Evolutionary conservation across 2,888 invertebrate genomes (phyloP).

Genomic region (Xanthorhoe designata): DNA sequence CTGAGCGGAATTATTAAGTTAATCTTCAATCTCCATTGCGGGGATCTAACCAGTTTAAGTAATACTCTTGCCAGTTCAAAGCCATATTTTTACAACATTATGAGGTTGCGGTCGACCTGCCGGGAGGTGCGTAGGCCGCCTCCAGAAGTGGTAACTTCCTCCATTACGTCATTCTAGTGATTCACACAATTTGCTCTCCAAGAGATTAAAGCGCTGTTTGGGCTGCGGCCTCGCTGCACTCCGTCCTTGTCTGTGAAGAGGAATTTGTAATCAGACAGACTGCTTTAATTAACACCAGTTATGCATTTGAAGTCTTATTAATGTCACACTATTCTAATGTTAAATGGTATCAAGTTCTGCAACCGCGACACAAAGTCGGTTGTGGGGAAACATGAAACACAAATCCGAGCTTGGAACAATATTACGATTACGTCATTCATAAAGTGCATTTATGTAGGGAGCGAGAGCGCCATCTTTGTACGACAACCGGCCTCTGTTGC

Average conservation of each 20-base stretch:
- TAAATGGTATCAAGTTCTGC: slow-evolving; percentile 55
- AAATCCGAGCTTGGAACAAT: slow-evolving; percentile 69
- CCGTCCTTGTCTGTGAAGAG: slow-evolving; percentile 57
- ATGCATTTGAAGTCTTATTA: slow-evolving; percentile 48
- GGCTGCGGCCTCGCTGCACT: slow-evolving; percentile 61
- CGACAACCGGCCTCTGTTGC: slow-evolving; percentile 68
- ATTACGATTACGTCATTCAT: slow-evolving; percentile 76
- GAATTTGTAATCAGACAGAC: slow-evolving; percentile 28
- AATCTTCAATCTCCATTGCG: slow-evolving; percentile 54
- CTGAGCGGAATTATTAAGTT: slow-evolving; percentile 55
- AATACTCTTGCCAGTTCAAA: slow-evolving; percentile 60
- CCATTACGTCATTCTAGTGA: slow-evolving; percentile 78
- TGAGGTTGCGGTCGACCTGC: slow-evolving; percentile 58
- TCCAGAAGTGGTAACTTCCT: slow-evolving; percentile 79
- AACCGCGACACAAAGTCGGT: slow-evolving; percentile 59
- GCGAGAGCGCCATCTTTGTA: slow-evolving; percentile 70
- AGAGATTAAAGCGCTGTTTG: slow-evolving; percentile 62
- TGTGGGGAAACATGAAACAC: slow-evolving; percentile 62
- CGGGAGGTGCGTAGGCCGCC: slow-evolving; percentile 71
- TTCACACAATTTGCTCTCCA: slow-evolving; percentile 68
- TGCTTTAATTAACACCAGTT: slow-evolving; percentile 26
- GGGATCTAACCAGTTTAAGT: slow-evolving; percentile 58
- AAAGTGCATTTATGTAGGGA: slow-evolving; percentile 74
- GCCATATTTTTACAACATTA: slow-evolving; percentile 64
- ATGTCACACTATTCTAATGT: slow-evolving; percentile 50